These are phyloP conservation scores for Micropoecilia bifurca DNA, from an alignment of 2,797 vertebrate genomes.

Conservation along the genomic window DNA sequence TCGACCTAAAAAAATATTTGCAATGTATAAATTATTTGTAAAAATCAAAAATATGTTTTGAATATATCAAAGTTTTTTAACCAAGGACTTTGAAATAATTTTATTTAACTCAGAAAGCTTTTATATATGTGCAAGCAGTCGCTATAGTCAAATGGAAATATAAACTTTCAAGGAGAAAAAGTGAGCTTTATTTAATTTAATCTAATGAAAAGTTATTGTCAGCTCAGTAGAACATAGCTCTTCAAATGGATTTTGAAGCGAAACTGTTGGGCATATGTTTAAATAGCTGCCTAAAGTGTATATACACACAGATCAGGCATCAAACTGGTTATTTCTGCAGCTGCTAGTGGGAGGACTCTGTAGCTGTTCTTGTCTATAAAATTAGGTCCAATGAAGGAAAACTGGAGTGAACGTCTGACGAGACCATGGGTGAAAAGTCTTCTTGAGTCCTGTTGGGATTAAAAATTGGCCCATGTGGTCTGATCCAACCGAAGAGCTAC, in stretches of 20 bases:
- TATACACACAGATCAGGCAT: not conserved
- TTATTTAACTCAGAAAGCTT: not conserved
- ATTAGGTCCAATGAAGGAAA: not conserved
- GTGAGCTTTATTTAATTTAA: slow-evolving; percentile 27
- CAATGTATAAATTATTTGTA: not conserved
- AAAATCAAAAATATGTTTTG: not conserved
- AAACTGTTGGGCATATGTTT: not conserved
- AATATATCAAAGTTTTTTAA: not conserved
- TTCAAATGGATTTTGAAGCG: not conserved
- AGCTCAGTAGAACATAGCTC: not conserved
- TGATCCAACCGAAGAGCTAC: not conserved
- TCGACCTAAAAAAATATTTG: not conserved
- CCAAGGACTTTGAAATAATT: not conserved
- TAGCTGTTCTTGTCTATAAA: not conserved
- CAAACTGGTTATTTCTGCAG: not conserved
- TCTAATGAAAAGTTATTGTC: not conserved
- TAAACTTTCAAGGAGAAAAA: not conserved
- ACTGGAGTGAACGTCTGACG: not conserved
- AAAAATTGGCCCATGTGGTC: not conserved
- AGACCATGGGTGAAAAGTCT: not conserved
- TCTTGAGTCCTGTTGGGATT: not conserved
- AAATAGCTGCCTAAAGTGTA: not conserved
- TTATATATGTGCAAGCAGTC: not conserved
- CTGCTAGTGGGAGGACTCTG: not conserved
- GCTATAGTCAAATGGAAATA: not conserved